Conservation (phyloP, 2,113 vertebrate species). For the Syrrhaptes paradoxus region DNA sequence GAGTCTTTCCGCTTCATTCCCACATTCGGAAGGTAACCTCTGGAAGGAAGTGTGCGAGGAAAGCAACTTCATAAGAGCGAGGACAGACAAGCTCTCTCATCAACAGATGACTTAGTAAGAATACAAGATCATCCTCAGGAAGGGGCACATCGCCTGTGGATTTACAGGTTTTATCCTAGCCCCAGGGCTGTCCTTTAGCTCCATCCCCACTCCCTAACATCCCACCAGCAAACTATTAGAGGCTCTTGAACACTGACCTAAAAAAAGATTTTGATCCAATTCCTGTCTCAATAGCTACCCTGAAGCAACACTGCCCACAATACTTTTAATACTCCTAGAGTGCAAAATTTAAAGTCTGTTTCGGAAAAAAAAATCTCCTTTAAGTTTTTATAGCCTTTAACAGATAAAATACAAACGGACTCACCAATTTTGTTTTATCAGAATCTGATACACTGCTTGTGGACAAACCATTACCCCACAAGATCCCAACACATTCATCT, state of each 20-base stretch:
- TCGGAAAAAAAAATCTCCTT: neutral
- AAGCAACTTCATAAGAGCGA: neutral
- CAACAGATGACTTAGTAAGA: accelerated
- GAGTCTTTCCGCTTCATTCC: too few relatives aligned
- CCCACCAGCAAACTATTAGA: neutral
- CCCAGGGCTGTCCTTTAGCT: neutral
- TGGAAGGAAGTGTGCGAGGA: accelerated
- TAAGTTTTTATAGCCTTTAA: neutral
- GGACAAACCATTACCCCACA: neutral
- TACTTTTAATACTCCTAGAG: neutral
- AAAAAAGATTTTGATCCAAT: neutral
- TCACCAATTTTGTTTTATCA: neutral
- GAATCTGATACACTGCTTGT: neutral
- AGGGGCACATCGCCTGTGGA: too few relatives aligned
- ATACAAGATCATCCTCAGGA: neutral
- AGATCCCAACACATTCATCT: neutral
- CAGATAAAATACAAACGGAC: neutral
- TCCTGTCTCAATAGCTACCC: neutral
- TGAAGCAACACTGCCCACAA: neutral
- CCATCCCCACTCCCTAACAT: neutral
- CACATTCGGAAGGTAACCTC: too few relatives aligned
- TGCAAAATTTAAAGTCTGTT: neutral
- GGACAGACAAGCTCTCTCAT: neutral
- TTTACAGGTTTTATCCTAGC: too few relatives aligned
- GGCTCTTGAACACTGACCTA: neutral